Base-by-base conservation (phyloP, 2,888 invertebrate species). In the Rotaria sp. region DNA sequence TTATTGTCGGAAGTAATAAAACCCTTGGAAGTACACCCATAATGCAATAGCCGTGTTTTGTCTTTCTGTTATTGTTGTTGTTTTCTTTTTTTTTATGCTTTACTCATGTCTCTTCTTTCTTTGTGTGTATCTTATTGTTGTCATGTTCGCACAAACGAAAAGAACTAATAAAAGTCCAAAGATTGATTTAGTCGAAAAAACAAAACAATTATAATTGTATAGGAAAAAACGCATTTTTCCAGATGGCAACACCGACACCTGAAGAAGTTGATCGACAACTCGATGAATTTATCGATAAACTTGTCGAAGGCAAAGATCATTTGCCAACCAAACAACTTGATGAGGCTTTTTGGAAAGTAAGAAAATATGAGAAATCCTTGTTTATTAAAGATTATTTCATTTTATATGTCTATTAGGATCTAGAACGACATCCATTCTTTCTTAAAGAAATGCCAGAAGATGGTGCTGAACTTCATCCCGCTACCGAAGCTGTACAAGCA, bases 401-500 rank as follows among this genome's bases (percentile, higher is more conserved):
- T 67, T 24, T 41, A 10, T 41, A 5, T 75, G 13, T 41, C n/a
- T 80, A n/a, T 26, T 80, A 90, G 90, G 89, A 91, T 88, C 95
- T 96, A 94, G 94, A 94, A 87, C 95, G 95, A 89, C 96, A 96
- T 92, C 96, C 96, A 0, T 95, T 96, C 90, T 96, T 96, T 89
- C 95, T 96, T 94, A 95, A 94, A 88, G 92, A 93, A 87, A 89
- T 93, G 0, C 95, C 95, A 0, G 93, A 94, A 88, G 93, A 93
- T 21, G 94, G 94, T 0, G 93, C 93, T 24, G 84, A 94, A 74
- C 90, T 96, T 45, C 94, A 95, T 86, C 95, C 96, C 0, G 92
- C 96, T 67, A 93, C 95, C 87, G 95, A 96, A 85, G 86, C 86
- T 38, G 74, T 86, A 24, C 45, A 85, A 75, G 85, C 84, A 41